Evolutionary conservation across 2,888 invertebrate species (phyloP), one percentile per base, ranked within the genome.

Genomic region (Acleris holmiana): DNA sequence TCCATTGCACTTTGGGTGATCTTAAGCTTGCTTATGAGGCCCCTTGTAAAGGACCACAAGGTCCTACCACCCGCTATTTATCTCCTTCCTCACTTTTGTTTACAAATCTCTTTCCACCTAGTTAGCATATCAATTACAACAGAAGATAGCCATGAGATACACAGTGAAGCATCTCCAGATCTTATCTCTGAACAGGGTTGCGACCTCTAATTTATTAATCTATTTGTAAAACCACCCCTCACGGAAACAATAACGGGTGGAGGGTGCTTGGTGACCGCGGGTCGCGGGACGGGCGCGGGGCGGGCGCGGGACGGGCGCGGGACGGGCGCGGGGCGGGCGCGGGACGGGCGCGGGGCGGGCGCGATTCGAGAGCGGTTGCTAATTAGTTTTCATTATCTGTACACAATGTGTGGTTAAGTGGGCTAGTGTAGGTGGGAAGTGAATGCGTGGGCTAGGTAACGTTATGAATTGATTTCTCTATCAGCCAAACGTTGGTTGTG

Each of bases 301-400:
- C 35, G 41, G 44, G 17, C 62, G 44, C 44, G 18, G 47, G 40
- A 17, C 51, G 46, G 17, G 60, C 19, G 46, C 35, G 41, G 54
- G 35, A 19, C 35, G 41, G 50, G 15, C 50, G 46, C 44, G 17
- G 46, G 35, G 18, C 35, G 41, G 44, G 17, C 62, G 44, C 44
- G 18, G 47, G 40, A 17, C 51, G 46, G 17, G 60, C 19, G 46
- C 35, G 44, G 54, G 40, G 25, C 18, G 44, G 59, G n/a, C 40
- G 25, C 44, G 58, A 25, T 13, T 63, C 50, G 59, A 51, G 51
- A 49, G 67, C n/a, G 53, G 35, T 58, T 47, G 57, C 57, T 67
- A 67, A 67, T 67, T 67, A 67, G 64, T 64, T 67, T 67, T 40
- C 56, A 63, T 67, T 64, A 59, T 67, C 58, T 50, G 62, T 49